phyloP scores from a whole-genome alignment of 2,888 invertebrate genomes.

The Cataglyphis rosenhaueri region DNA sequence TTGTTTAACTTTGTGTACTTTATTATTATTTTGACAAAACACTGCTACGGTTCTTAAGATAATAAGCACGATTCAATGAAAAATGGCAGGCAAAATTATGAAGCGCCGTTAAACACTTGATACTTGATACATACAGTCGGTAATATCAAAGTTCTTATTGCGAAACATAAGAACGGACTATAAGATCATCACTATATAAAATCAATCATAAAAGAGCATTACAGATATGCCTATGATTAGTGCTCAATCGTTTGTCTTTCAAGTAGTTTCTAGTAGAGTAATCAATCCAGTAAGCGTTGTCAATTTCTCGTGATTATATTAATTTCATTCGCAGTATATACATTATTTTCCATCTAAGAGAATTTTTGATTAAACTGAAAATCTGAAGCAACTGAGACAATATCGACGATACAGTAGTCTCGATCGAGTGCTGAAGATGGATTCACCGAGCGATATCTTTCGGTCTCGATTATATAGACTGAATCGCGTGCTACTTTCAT shows the following conservation, averaged over 20 bases:
- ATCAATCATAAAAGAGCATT: constrained; percentile 15
- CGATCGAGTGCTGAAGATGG: constrained; percentile 15
- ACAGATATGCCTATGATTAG: not conserved
- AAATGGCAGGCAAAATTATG: not conserved
- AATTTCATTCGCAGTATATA: not conserved
- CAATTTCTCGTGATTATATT: constrained; percentile 1
- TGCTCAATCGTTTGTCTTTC: constrained; percentile 9
- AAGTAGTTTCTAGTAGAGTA: not conserved
- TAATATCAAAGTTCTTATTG: not conserved
- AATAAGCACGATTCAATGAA: not conserved
- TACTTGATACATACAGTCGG: not conserved
- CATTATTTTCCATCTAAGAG: constrained; percentile 23
- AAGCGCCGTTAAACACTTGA: not conserved
- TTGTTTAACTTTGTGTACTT: not conserved
- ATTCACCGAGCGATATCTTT: constrained; percentile 29
- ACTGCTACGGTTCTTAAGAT: not conserved
- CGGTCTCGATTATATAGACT: constrained; percentile 20
- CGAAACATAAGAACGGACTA: constrained; percentile 6
- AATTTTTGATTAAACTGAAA: constrained; percentile 37
- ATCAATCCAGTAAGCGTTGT: not conserved
- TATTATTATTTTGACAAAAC: not conserved
- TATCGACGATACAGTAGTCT: not conserved
- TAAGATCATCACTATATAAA: not conserved
- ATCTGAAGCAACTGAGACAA: not conserved
- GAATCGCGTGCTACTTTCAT: constrained; percentile 17